Conservation (phyloP, 2,888 invertebrate genomes). For the Sinelater perroti region DNA sequence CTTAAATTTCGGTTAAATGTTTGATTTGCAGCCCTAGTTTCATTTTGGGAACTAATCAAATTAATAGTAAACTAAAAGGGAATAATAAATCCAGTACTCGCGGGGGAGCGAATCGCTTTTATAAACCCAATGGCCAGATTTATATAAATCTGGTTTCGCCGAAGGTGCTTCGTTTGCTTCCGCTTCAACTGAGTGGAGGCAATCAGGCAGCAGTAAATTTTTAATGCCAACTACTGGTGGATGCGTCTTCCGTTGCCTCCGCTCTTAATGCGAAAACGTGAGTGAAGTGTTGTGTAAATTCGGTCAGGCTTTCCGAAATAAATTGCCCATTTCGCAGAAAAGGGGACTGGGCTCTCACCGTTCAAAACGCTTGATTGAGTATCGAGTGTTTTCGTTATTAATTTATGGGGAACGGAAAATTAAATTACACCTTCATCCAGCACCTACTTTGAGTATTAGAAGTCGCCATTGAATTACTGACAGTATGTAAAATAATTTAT, state of each 20-base stretch:
- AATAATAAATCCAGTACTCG: conserved; percentile 1
- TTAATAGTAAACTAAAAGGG: conserved; percentile 7
- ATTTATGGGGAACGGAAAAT: conserved; percentile 35
- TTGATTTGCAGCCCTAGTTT: conserved; percentile 8
- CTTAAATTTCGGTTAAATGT: conserved; percentile 1
- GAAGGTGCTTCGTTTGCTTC: conserved; percentile 16
- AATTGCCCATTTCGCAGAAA: conserved; percentile 37
- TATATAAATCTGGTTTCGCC: conserved; percentile 15
- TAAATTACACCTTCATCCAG: conserved; percentile 33
- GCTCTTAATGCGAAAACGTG: conserved; percentile 29
- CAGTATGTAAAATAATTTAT: conserved; percentile 21
- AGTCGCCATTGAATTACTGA: conserved; percentile 23
- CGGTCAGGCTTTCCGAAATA: conserved; percentile 34
- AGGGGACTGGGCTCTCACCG: conserved; percentile 33
- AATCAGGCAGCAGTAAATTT: conserved; percentile 18
- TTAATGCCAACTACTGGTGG: conserved; percentile 19
- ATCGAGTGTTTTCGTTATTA: conserved; percentile 37
- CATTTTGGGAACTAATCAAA: conserved; percentile 4
- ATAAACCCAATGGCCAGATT: conserved; percentile 9
- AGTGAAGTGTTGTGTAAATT: conserved; percentile 39
- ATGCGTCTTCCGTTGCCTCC: conserved; percentile 30
- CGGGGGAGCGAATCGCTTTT: conserved; percentile 7
- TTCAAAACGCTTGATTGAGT: conserved; percentile 38
- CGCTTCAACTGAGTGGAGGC: conserved; percentile 18
- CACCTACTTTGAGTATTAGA: conserved; percentile 28